Evolutionary conservation across 2,797 vertebrate genomes (phyloP).

Genomic region (Chrosomus eos): DNA sequence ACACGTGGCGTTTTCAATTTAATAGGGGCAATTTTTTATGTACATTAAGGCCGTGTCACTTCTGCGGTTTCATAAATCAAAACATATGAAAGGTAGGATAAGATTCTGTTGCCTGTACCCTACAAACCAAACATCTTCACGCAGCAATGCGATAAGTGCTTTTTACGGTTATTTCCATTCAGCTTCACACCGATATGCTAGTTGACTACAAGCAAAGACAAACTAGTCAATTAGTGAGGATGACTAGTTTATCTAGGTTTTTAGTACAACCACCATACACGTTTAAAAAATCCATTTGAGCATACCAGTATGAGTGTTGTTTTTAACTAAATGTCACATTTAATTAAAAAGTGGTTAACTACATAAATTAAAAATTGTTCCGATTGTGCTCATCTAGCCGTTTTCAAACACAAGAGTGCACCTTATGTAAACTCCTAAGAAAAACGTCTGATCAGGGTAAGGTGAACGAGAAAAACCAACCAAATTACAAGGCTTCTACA

Average conservation of each 20-base stretch:
- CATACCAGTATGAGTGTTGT: neutral
- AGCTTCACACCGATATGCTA: neutral
- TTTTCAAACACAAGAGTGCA: neutral
- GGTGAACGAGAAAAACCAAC: neutral
- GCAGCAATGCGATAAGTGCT: constrained; percentile 31
- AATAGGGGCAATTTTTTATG: neutral
- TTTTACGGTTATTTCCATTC: constrained; percentile 19
- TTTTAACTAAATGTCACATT: neutral
- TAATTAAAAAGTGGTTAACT: constrained; percentile 11
- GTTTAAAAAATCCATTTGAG: neutral
- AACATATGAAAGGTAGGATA: neutral
- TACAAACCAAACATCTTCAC: constrained; percentile 23
- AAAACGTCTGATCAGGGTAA: neutral
- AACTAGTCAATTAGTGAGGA: constrained; percentile 2
- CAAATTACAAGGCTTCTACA: neutral
- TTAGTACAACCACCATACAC: neutral
- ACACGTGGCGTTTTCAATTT: neutral
- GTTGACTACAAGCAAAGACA: neutral
- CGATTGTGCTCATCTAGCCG: neutral
- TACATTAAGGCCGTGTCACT: neutral
- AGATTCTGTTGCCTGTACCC: neutral
- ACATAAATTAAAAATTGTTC: neutral
- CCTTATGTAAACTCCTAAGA: neutral
- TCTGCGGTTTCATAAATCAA: neutral
- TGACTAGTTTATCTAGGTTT: constrained; percentile 9